phyloP scores from a whole-genome alignment of 2,888 invertebrate genomes.

The Balanococcus diminutus region DNA sequence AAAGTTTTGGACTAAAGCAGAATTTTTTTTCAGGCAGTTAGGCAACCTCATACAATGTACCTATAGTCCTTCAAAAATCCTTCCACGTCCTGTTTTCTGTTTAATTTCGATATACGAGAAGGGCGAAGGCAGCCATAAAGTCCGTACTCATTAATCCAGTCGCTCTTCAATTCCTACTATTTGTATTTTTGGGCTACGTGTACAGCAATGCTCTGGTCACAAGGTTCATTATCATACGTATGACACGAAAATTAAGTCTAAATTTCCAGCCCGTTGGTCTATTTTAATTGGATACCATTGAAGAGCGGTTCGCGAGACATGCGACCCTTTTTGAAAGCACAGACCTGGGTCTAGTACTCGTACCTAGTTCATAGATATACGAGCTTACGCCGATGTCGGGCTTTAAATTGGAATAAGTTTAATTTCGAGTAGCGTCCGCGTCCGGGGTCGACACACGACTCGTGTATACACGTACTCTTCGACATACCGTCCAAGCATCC shows the following conservation, averaged over 20 bases:
- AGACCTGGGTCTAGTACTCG: not conserved
- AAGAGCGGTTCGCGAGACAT: not conserved
- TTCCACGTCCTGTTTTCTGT: no score
- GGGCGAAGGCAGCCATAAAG: no score
- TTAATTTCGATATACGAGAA: no score
- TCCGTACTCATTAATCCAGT: no score
- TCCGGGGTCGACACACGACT: not conserved
- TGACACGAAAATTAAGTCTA: constrained; percentile 23
- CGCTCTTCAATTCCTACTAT: not conserved
- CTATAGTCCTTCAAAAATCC: no score
- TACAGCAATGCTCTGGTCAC: not conserved
- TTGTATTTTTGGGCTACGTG: not conserved
- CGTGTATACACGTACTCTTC: not conserved
- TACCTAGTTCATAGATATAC: not conserved
- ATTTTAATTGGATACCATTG: constrained; percentile 39
- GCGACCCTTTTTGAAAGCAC: not conserved
- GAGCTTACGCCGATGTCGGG: not conserved
- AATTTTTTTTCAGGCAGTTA: no score
- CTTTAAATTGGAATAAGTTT: constrained; percentile 15
- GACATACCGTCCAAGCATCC: no score
- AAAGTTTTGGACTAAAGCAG: no score
- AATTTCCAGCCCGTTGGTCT: constrained; percentile 40
- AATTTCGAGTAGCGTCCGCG: not conserved
- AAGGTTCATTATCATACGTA: constrained; percentile 27
- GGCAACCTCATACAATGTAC: no score